phyloP scores from a whole-genome alignment of 2,113 vertebrate species.

The Charadrius vociferus region DNA sequence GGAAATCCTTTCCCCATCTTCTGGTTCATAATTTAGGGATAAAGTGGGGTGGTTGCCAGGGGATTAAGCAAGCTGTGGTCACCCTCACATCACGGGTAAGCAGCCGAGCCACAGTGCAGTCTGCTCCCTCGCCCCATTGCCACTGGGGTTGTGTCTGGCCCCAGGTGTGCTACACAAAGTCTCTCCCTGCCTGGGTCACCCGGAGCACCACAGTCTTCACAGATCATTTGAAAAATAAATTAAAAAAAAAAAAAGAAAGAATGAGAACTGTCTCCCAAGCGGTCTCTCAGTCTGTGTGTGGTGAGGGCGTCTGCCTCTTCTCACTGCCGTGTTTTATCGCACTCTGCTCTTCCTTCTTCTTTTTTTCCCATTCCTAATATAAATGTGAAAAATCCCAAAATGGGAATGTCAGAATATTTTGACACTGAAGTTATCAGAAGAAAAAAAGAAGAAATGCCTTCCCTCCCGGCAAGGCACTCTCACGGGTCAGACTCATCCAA shows the following conservation, averaged over 20 bases:
- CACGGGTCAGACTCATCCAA: not conserved
- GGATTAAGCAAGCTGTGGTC: not conserved
- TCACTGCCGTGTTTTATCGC: not conserved
- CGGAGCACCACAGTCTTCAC: not conserved
- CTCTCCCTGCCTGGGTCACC: not conserved
- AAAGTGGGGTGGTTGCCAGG: not conserved
- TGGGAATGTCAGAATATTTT: not conserved
- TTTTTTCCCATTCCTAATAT: not conserved
- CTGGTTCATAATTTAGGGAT: not conserved
- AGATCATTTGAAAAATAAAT: not conserved
- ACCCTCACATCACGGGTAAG: not conserved
- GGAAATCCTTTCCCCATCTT: not conserved
- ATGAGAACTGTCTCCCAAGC: not conserved
- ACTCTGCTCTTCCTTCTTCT: not conserved
- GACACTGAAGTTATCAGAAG: not conserved
- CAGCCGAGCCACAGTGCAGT: not conserved
- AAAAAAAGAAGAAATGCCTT: not conserved
- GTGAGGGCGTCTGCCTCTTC: not conserved
- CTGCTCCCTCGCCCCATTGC: not conserved
- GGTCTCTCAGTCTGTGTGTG: not conserved
- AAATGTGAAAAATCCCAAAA: conserved; percentile 14
- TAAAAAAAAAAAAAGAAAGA: not conserved
- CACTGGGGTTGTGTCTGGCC: not conserved
- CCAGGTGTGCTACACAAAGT: not conserved
- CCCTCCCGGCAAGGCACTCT: not conserved